These are phyloP conservation scores for Adrianichthys oophorus DNA, from an alignment of 2,797 vertebrate species.

Conservation along the genomic window DNA sequence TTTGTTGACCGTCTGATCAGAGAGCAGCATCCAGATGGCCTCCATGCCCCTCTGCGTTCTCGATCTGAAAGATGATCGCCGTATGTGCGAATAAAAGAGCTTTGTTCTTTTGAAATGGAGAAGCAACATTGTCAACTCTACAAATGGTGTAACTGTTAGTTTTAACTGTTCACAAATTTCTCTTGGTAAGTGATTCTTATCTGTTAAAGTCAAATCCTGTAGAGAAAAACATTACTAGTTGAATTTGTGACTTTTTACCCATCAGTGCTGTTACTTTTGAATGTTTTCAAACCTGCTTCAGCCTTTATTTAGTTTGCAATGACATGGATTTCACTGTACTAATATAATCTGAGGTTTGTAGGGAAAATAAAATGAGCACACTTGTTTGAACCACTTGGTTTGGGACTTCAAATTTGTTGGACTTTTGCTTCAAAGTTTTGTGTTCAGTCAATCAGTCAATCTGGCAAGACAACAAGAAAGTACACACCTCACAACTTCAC, in stretches of 20 bases:
- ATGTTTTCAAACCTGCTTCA: constrained; percentile 26
- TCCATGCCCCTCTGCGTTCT: constrained; percentile 34
- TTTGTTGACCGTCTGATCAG: constrained; percentile 62
- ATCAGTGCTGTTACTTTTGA: constrained; percentile 45
- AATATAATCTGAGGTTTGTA: constrained; percentile 53
- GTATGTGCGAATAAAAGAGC: constrained; percentile 28
- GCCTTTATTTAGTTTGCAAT: constrained; percentile 50
- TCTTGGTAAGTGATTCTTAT: constrained; percentile 20
- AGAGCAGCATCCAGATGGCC: constrained; percentile 54
- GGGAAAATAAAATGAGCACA: constrained; percentile 52
- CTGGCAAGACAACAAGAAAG: too few species aligned
- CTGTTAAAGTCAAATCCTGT: constrained; percentile 17
- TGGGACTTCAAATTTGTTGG: constrained; percentile 7
- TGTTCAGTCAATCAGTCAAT: too few species aligned
- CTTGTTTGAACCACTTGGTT: constrained; percentile 26
- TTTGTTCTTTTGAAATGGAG: constrained; percentile 18
- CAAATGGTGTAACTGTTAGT: constrained; percentile 10
- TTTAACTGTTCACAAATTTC: constrained; percentile 9
- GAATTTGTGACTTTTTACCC: constrained; percentile 38
- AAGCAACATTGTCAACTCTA: constrained; percentile 19
- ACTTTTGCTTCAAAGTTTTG: neutral
- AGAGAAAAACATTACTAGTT: constrained; percentile 12
- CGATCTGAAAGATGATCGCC: constrained; percentile 59
- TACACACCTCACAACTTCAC: neutral
- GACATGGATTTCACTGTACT: constrained; percentile 38